Evolutionary conservation across 2,888 invertebrate species (phyloP).

Genomic region (Tetragonula carbonaria): DNA sequence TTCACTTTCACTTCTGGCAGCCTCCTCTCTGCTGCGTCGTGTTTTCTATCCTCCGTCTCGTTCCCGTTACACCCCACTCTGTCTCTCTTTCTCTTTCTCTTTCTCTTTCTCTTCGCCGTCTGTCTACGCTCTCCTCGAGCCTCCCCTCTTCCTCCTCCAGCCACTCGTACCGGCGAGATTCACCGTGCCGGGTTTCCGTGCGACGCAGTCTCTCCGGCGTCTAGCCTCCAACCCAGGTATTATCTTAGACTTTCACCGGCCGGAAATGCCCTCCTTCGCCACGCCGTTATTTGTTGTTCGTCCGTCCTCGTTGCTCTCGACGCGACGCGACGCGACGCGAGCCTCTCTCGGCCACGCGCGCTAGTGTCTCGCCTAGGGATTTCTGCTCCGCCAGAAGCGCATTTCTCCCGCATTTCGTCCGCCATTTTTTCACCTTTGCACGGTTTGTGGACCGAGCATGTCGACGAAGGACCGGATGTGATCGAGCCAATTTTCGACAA

Average conservation of each 20-base stretch:
- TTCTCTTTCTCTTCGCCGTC: not conserved
- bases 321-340: not conserved
- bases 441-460: too few species aligned
- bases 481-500: too few species aligned
- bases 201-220: conserved; percentile 78
- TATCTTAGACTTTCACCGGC: conserved; percentile 77
- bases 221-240: conserved; percentile 75
- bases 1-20: conserved; percentile 75
- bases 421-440: not conserved
- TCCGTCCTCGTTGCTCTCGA: conserved; percentile 38
- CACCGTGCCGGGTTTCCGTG: conserved; percentile 64
- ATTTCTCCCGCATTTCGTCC: not conserved
- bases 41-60: conserved; percentile 50
- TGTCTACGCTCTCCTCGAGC: conserved; percentile 8
- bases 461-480: too few species aligned
- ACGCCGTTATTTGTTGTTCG: conserved; percentile 63
- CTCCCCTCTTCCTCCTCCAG: conserved; percentile 2
- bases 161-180: conserved; percentile 54
- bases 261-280: conserved; percentile 68
- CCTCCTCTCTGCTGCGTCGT: conserved; percentile 49
- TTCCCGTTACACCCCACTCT: not conserved
- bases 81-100: conserved; percentile 13
- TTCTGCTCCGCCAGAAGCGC: conserved; percentile 5
- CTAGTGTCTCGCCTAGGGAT: not conserved
- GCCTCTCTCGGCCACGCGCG: not conserved